Evolutionary conservation across 2,113 vertebrate species (phyloP).

Genomic region (Sus scrofa): T2T-Sscrofa CM000812.6:74827501-74828000

Average conservation of each 20-base stretch:
- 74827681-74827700: not conserved
- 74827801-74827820: not conserved
- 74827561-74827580: not conserved
- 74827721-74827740: not conserved
- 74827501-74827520: not conserved
- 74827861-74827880: not conserved
- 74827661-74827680: not conserved
- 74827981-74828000: not conserved
- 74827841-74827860: not conserved
- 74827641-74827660: not conserved
- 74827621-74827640: not conserved
- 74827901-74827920: conserved; percentile 42
- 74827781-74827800: not conserved
- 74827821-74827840: not conserved
- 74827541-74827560: conserved; percentile 16
- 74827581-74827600: conserved; percentile 37
- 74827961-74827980: no score
- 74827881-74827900: conserved; percentile 17
- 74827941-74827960: not conserved
- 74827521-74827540: not conserved
- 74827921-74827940: not conserved
- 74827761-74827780: not conserved
- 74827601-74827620: not conserved
- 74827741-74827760: not conserved
- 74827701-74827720: not conserved